Conservation (phyloP, 1,140 invertebrate species). For the Muscidifurax raptorellus region DNA sequence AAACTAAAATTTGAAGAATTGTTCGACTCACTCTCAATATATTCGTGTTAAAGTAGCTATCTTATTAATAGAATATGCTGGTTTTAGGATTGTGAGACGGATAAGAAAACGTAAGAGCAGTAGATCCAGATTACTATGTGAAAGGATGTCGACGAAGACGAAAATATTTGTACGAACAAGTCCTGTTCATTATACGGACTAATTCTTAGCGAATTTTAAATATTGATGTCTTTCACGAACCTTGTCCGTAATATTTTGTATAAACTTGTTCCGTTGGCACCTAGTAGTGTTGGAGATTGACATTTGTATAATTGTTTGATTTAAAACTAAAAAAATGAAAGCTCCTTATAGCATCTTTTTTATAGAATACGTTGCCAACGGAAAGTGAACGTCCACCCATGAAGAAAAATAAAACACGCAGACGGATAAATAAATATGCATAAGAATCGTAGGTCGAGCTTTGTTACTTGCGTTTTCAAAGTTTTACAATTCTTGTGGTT, state of each 20-base stretch:
- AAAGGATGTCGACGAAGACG: conserved; percentile 46
- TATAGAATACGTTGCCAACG: not conserved
- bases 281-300: not conserved
- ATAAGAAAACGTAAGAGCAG: conserved; percentile 51
- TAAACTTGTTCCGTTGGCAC: conserved; percentile 30
- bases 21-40: conserved; percentile 61
- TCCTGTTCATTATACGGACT: conserved; percentile 49
- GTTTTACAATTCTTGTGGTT: conserved; percentile 47
- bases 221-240: conserved; percentile 70
- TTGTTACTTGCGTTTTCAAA: conserved; percentile 47
- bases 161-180: conserved; percentile 42
- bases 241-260: conserved; percentile 42
- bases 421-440: not conserved
- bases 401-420: conserved; percentile 1
- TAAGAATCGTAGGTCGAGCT: conserved; percentile 21
- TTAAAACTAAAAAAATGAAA: conserved; percentile 2
- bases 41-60: conserved; percentile 71
- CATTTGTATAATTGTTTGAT: conserved; percentile 7
- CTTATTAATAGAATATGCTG: conserved; percentile 70
- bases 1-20: conserved; percentile 25
- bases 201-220: conserved; percentile 62
- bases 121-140: conserved; percentile 32
- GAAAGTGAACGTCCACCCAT: conserved; percentile 7
- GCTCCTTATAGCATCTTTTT: not conserved
- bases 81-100: conserved; percentile 68